A percentile compares a stretch with the other conserved stretches of the same genome.
phyloP scores from a whole-genome alignment of 2,113 vertebrate species.

The Anhinga anhinga region DNA sequence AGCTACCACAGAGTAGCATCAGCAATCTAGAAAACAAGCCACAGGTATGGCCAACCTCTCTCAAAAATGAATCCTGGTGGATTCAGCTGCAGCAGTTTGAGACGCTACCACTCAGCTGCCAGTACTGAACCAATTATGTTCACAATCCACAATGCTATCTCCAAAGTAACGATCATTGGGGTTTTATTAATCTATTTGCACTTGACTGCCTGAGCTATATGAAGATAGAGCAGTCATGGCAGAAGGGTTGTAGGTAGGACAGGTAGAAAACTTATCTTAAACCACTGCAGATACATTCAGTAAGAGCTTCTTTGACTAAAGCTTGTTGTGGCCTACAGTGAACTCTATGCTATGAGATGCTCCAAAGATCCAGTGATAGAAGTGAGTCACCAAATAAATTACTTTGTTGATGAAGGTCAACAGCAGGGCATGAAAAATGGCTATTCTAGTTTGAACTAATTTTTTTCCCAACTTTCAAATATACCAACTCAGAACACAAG shows the following conservation, averaged over 20 bases:
- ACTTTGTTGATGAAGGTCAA: background rate
- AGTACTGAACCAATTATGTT: background rate
- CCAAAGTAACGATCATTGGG: background rate
- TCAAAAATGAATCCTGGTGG: background rate
- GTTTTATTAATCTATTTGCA: background rate
- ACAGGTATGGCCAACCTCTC: background rate
- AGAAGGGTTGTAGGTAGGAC: background rate
- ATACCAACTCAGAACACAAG: background rate
- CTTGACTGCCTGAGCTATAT: background rate
- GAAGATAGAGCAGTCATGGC: background rate
- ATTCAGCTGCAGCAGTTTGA: background rate
- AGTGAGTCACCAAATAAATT: background rate
- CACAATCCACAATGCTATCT: background rate
- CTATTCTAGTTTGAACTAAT: background rate
- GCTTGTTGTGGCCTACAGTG: background rate
- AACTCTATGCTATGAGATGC: background rate
- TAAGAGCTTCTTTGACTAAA: background rate
- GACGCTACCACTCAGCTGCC: background rate
- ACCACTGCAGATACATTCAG: background rate
- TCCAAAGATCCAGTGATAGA: background rate
- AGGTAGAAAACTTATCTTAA: background rate
- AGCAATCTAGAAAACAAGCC: background rate
- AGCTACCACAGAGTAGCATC: background rate
- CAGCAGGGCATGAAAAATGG: background rate
- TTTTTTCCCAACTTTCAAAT: background rate